Base-by-base conservation (phyloP, 2,888 invertebrate genomes). In the Xanthia icteritia region DNA sequence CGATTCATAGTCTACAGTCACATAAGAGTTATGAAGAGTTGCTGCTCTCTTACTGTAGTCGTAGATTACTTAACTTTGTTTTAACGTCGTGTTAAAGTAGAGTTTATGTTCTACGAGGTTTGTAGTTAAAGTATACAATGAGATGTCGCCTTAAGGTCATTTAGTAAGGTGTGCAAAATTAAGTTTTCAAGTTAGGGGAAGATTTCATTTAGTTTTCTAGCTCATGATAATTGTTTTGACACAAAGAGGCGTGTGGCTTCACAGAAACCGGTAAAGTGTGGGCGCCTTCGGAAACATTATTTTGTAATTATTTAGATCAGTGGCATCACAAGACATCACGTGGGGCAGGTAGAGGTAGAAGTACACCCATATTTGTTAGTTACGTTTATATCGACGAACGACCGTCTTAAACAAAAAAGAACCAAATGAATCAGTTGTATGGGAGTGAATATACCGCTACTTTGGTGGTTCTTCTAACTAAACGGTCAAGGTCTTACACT, bases 71-170 rank as follows among this genome's bases (percentile, higher is more conserved):
- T 48, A 36, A 48, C 3, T 64, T 27, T 27, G 27, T 5, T 13
- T 63, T 54, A 20, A 56, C 36, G 17, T 39, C 56, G 17, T 6
- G 5, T 4, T 31, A 2, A 51, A 51, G 15, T 20, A 15, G 13
- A 48, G 27, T 64, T 77, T 51, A 76, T 65, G 23, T 65, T 76
- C 36, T 45, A 6, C 42, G 36, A 17, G 17, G n/a, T 45, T 63
- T 54, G 9, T 45, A 36, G 23, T 74, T 61, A n/a, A 45, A 45
- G 15, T 56, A 17, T 15, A 6, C 20, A 8, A 2, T 27, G 76
- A n/a, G n/a, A 36, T 20, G 36, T 27, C 11, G 11, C 4, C 15
- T 56, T 27, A 31, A 36, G 15, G 45, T n/a, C 56, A 51, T 42
- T 11, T 54, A 23, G 51, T 51, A 45, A 51, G 23, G 17, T 27